Conservation (phyloP, 2,888 invertebrate genomes). For the Philereme transversata region DNA sequence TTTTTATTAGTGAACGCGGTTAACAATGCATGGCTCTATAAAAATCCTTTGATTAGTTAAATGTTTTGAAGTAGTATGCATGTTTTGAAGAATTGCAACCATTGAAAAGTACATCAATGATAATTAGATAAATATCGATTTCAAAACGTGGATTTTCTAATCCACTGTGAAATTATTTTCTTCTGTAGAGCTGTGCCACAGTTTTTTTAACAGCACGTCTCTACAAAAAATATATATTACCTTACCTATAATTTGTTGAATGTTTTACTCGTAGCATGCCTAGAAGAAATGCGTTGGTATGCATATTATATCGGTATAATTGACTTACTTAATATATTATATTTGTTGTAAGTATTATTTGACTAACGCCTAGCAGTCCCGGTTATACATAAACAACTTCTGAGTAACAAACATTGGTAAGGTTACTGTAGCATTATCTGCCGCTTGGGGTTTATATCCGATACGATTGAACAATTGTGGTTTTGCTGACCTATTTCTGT, state of each 20-base stretch:
- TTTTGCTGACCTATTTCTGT: conserved; percentile 20
- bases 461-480: conserved; percentile 20
- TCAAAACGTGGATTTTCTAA: conserved; percentile 5
- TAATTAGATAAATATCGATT: conserved; percentile 13
- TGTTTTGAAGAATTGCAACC: neutral
- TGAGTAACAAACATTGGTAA: neutral
- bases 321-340: too few species aligned
- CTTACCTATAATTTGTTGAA: too few species aligned
- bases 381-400: too few species aligned
- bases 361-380: too few species aligned
- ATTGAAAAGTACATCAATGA: neutral
- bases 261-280: too few species aligned
- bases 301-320: too few species aligned
- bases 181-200: neutral
- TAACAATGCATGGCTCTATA: neutral
- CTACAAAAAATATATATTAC: too few species aligned
- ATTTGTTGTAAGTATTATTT: too few species aligned
- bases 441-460: conserved; percentile 15
- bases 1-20: neutral
- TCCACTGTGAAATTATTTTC: neutral
- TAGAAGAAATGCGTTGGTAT: too few species aligned
- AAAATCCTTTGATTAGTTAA: neutral
- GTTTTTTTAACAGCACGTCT: too few species aligned
- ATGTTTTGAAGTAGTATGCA: neutral
- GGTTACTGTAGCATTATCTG: neutral